Base-by-base conservation (phyloP, 2,888 invertebrate genomes). In the Andrena chrysosceles region DNA sequence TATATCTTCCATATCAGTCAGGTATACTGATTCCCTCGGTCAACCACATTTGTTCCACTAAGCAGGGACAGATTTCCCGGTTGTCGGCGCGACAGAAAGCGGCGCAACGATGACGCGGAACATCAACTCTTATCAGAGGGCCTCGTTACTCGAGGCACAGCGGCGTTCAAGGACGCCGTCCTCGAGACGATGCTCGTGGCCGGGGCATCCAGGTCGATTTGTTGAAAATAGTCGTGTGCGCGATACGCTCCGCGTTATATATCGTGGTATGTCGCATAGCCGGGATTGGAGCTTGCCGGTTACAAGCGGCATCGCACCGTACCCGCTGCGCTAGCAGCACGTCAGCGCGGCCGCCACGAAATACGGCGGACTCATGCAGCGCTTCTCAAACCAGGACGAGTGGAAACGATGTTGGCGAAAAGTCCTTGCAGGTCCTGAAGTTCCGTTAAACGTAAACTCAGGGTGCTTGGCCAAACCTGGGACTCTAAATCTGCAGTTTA, bases 281-380 rank as follows among this genome's bases (percentile, higher is more conserved):
- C 75, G 54, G 79, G 83, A 87, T 85, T 72, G 81, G 83, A 74
- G 71, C 75, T 78, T 76, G 77, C 79, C 84, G 83, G 77, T 86
- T 87, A 88, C 87, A 85, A 88, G 88, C 87, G 85, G 85, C 87
- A 84, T 87, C 87, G 86, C 85, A 82, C 83, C 84, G 68, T 87
- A 85, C 87, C 85, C 77, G 90, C 87, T 89, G 88, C 78, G 86
- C 87, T 86, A 82, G 87, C 85, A 84, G 86, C 85, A 85, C 83
- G 85, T 87, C 87, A 83, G 79, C 81, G 71, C 68, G 42, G 70
- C 66, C 82, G 70, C 79, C 77, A 84, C 85, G 82, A 90, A 89
- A 90, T 91, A 88, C 83, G 84, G 85, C 85, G 83, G 83, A 81
- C 85, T 90, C 89, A 85, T 86, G 83, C 91, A 91, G 91, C 74